Base-by-base conservation (phyloP, 1,140 invertebrate genomes). In the Tetragonula clypearis region DNA sequence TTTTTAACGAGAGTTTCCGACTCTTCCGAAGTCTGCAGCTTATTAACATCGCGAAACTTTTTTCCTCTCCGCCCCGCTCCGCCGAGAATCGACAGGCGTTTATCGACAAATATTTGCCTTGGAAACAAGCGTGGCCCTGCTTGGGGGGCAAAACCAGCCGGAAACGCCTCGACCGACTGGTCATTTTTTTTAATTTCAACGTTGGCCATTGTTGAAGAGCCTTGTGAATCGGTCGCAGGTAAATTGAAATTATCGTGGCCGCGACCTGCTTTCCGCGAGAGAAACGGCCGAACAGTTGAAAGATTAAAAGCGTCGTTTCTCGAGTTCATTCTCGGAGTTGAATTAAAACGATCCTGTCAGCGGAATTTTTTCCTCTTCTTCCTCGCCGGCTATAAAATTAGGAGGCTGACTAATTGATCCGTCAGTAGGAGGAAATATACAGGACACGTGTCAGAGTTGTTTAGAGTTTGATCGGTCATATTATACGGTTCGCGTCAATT, bases 91-190 rank as follows among this genome's bases (percentile, higher is more conserved):
- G 86, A 78, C 77, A 75, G 65, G 55, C 12, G 26, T 76, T 41
- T 84, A 71, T 88, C 83, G 83, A 55, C 65, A 77, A 87, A 84
- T 84, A 87, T 86, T 87, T 87, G 17, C 35, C 58, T 35, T 11
- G 35, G 55, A 41, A 58, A 30, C 26, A 74, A 65, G 6, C 53
- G n/a, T 11, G 21, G 15, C 30, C 49, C 2, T 55, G 5, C 17
- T 30, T 30, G 30, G 30, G 26, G 2, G 8, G 1, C 30, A n/a
- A 14, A 41, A 21, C 4, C 2, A 56, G 26, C 9, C 17, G n/a
- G 15, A 9, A 49, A 35, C 30, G 17, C 17, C 17, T 62, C 60
- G 17, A 19, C 4, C 35, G 17, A 53, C 30, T 55, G 30, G 26
- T 12, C 60, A 26, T 56, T 87, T 88, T 30, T 30, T 30, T 87